Conservation (phyloP, 2,113 vertebrate genomes). For the Oceanites oceanicus region DNA sequence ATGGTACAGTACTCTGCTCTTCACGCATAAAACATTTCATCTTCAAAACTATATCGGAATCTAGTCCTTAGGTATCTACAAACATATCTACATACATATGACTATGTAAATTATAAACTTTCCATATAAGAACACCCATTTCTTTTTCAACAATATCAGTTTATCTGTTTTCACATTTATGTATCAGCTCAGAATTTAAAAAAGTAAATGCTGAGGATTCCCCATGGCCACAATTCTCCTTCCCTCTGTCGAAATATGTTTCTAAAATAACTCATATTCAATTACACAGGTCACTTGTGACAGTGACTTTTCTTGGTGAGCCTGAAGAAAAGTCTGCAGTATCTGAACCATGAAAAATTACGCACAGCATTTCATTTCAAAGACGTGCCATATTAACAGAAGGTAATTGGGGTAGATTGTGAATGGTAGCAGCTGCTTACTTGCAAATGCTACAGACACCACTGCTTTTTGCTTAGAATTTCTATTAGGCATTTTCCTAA, state of each 20-base stretch:
- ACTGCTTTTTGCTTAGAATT: background rate
- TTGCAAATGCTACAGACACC: background rate
- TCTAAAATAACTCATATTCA: conserved; percentile 57
- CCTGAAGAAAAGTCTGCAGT: conserved; percentile 28
- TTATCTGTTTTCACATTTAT: background rate
- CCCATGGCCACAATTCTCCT: background rate
- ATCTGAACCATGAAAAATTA: conserved; percentile 48
- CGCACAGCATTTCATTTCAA: conserved; percentile 27
- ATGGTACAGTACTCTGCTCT: background rate
- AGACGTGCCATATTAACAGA: conserved; percentile 54
- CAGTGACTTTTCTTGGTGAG: conserved; percentile 28
- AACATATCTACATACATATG: background rate
- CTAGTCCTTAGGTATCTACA: background rate
- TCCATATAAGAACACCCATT: background rate
- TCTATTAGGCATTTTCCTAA: background rate
- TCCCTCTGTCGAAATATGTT: conserved; percentile 11
- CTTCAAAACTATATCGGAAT: background rate
- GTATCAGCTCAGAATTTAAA: background rate
- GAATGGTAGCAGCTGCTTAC: conserved; percentile 38
- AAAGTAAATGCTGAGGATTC: conserved; percentile 26
- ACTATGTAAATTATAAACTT: background rate
- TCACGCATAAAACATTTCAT: conserved; percentile 24
- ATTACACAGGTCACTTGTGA: conserved; percentile 62
- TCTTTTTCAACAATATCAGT: background rate
- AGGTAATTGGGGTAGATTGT: conserved; percentile 25